Conservation (phyloP, 2,888 invertebrate species). For the Hylaea fasciaria region DNA sequence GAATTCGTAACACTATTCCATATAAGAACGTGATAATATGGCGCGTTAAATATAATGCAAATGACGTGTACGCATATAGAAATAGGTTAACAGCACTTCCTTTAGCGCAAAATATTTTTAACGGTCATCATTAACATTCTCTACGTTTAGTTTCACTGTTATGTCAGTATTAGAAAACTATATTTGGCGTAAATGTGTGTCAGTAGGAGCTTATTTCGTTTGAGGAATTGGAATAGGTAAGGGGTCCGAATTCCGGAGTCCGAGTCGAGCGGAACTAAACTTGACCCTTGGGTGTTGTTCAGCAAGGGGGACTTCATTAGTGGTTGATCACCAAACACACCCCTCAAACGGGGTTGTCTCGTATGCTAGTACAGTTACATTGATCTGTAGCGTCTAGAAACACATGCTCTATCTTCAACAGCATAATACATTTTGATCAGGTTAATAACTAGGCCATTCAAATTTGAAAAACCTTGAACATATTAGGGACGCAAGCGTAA, state of each 20-base stretch:
- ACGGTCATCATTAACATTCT: slow-evolving; percentile 33
- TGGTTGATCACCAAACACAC: too few relatives aligned
- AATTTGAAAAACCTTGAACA: too few relatives aligned
- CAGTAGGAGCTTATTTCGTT: slow-evolving; percentile 4
- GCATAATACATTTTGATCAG: too few relatives aligned
- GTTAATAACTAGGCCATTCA: too few relatives aligned
- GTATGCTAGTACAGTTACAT: too few relatives aligned
- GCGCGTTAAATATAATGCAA: slow-evolving; percentile 21
- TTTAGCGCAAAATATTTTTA: slow-evolving; percentile 28
- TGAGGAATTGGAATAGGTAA: background rate
- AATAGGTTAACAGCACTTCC: slow-evolving; percentile 40
- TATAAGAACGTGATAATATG: slow-evolving; percentile 33
- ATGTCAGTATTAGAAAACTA: slow-evolving; percentile 12
- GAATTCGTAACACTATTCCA: slow-evolving; percentile 20
- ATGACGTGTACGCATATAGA: slow-evolving; percentile 17
- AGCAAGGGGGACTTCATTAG: background rate
- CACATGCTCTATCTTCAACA: too few relatives aligned
- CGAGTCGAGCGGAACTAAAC: background rate
- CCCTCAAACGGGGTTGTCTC: too few relatives aligned
- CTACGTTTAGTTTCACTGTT: slow-evolving; percentile 24
- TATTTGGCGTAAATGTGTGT: slow-evolving; percentile 4
- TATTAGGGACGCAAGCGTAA: too few relatives aligned
- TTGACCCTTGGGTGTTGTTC: slow-evolving; percentile 5
- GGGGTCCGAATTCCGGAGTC: too few relatives aligned
- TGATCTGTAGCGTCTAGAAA: too few relatives aligned